Evolutionary conservation across 2,888 invertebrate genomes (phyloP).

Genomic region (Melanophora roralis): DNA sequence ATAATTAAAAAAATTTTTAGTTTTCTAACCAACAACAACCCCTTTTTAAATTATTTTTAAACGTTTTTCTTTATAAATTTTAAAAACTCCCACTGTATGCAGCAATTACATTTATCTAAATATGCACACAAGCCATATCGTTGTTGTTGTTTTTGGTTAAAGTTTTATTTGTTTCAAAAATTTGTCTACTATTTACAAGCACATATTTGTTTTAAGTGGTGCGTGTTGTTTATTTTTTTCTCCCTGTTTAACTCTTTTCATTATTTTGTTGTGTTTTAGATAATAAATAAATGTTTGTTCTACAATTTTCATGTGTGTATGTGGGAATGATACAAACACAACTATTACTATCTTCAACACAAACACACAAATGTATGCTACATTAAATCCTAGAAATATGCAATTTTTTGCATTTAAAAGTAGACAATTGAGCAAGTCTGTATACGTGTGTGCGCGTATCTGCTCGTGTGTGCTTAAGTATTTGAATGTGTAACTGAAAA

Average conservation of each 20-base stretch:
- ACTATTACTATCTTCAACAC: no score
- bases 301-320: slow-evolving; percentile 48
- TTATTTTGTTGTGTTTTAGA: slow-evolving; percentile 30
- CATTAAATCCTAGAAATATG: slow-evolving; percentile 20
- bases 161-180: slow-evolving; percentile 3
- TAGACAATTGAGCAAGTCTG: not conserved
- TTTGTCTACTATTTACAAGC: slow-evolving; percentile 8
- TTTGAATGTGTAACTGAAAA: slow-evolving; percentile 6
- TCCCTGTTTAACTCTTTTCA: not conserved
- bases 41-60: no score
- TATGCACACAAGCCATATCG: not conserved
- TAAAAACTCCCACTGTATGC: not conserved
- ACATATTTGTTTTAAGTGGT: not conserved
- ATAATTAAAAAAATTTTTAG: no score
- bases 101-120: not conserved
- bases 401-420: slow-evolving; percentile 15
- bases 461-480: not conserved
- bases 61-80: no score
- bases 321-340: slow-evolving; percentile 5
- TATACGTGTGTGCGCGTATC: slow-evolving; percentile 2
- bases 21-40: no score
- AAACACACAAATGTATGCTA: not conserved
- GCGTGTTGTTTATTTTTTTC: not conserved
- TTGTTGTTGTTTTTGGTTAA: not conserved
- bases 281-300: slow-evolving; percentile 54